These are phyloP conservation scores for Drosophila seguyi DNA, from an alignment of 1,140 invertebrate genomes.

Conservation along the genomic window DNA sequence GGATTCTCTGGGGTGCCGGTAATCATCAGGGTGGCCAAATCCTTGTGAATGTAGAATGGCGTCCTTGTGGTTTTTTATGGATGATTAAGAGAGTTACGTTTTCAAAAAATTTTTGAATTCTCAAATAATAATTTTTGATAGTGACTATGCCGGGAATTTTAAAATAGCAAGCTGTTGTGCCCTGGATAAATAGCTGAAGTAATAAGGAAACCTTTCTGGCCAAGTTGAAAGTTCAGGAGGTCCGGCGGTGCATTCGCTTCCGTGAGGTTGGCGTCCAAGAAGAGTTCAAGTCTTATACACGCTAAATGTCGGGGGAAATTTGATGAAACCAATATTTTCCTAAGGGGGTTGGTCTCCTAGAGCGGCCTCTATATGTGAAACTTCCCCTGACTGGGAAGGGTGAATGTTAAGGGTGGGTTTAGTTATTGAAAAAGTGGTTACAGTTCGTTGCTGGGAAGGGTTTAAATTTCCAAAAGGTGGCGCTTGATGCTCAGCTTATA, in stretches of 20 bases:
- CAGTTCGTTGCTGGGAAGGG: not conserved
- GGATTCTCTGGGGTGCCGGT: no score
- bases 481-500: not conserved
- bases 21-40: not conserved
- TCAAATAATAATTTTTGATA: no score
- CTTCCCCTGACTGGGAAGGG: constrained; percentile 1
- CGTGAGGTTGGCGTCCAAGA: not conserved
- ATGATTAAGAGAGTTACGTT: not conserved
- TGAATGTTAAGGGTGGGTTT: not conserved
- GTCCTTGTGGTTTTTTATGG: no score
- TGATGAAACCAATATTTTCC: not conserved
- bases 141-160: no score
- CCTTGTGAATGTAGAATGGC: no score
- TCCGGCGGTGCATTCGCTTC: constrained; percentile 14
- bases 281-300: constrained; percentile 16
- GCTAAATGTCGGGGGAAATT: not conserved
- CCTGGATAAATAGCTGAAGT: not conserved
- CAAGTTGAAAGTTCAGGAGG: constrained; percentile 28
- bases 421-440: constrained; percentile 14
- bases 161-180: not conserved
- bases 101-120: not conserved
- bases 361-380: constrained; percentile 13
- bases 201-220: constrained; percentile 18
- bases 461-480: constrained; percentile 1
- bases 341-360: not conserved